These are phyloP conservation scores for Platerodrilus igneus DNA, from an alignment of 2,888 invertebrate species.

Conservation along the genomic window DNA sequence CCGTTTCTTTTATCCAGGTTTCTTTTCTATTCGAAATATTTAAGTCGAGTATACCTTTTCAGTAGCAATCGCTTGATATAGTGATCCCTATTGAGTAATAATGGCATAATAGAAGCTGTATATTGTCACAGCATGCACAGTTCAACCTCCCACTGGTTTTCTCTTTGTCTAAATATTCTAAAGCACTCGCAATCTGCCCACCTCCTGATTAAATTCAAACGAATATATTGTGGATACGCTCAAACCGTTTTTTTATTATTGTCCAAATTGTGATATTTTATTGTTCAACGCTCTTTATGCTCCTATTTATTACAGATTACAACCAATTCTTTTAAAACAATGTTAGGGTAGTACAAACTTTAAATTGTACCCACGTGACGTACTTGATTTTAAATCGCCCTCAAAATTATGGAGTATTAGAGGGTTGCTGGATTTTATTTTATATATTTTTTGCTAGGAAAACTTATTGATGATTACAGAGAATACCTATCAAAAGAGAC, in stretches of 20 bases:
- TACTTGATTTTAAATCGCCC: constrained; percentile 15
- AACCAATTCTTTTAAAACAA: constrained; percentile 27
- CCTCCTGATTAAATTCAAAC: constrained; percentile 35
- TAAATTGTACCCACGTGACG: constrained; percentile 9
- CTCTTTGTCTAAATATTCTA: constrained; percentile 42
- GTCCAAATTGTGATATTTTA: constrained; percentile 40
- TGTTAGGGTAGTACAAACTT: constrained; percentile 15
- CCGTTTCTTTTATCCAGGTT: constrained; percentile 31
- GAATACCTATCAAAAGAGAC: too few species aligned
- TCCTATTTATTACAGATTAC: constrained; percentile 36
- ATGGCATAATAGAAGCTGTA: constrained; percentile 41
- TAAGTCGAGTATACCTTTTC: constrained; percentile 47
- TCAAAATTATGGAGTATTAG: not conserved
- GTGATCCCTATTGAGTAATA: constrained; percentile 43
- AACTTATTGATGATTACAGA: not conserved
- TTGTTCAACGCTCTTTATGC: constrained; percentile 40
- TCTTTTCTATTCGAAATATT: constrained; percentile 41
- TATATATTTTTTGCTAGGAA: not conserved
- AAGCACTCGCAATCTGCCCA: constrained; percentile 36
- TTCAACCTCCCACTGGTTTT: constrained; percentile 44
- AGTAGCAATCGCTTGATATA: constrained; percentile 44
- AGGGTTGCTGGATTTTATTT: not conserved
- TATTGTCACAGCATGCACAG: constrained; percentile 45
- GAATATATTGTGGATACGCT: constrained; percentile 34
- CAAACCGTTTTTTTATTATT: constrained; percentile 37